Percentiles rank a stretch among this genome's conserved stretches.
Conservation (phyloP, 2,113 vertebrate species). For the Trinectes maculatus region DNA sequence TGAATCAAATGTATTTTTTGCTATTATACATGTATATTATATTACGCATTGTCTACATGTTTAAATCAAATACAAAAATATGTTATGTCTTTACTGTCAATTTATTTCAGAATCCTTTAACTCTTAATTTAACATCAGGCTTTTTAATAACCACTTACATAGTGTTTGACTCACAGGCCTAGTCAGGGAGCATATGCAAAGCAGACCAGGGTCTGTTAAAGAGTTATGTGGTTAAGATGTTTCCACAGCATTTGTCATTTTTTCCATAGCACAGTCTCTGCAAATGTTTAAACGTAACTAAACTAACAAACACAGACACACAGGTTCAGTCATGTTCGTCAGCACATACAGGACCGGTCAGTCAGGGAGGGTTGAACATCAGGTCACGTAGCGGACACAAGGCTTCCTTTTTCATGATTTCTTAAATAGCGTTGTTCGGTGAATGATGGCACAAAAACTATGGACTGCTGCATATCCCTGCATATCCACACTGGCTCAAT, state of each 20-base stretch:
- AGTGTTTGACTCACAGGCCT: background rate
- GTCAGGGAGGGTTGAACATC: constrained; percentile 4
- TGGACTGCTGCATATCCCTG: background rate
- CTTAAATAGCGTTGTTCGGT: too few species aligned
- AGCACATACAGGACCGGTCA: constrained; percentile 3
- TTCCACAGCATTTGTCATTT: constrained; percentile 11
- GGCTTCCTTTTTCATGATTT: background rate
- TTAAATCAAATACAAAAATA: too few species aligned
- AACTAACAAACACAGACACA: constrained; percentile 5
- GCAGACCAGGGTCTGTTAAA: constrained; percentile 40
- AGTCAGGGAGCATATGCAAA: background rate
- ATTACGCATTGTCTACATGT: too few species aligned
- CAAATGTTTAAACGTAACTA: constrained; percentile 69
- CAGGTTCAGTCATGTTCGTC: constrained; percentile 8
- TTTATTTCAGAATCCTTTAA: too few species aligned
- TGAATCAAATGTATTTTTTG: background rate
- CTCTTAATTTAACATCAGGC: too few species aligned
- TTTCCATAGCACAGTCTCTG: constrained; percentile 47
- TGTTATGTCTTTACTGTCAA: too few species aligned
- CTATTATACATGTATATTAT: too few species aligned
- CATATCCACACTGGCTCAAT: constrained; percentile 16
- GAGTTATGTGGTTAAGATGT: constrained; percentile 33
- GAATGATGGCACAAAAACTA: too few species aligned
- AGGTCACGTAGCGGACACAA: background rate
- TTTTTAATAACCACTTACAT: too few species aligned